Evolutionary conservation across 2,113 vertebrate species (phyloP).

Genomic region (Sebastes schlegelii): DNA sequence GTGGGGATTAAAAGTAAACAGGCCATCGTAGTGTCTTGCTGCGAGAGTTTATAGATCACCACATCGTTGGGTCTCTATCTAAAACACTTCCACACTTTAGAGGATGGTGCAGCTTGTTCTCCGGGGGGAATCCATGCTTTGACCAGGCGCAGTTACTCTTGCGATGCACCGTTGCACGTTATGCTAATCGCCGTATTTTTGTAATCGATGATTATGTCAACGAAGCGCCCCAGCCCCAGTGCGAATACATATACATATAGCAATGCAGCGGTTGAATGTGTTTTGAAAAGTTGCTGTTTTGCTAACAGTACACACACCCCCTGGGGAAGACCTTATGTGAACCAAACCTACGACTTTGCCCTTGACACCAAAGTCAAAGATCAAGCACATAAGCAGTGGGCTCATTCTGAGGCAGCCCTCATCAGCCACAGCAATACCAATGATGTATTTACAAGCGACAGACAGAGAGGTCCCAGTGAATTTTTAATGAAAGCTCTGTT

Average conservation of each 20-base stretch:
- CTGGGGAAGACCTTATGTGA: slow-evolving; percentile 1
- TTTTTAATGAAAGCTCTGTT: slow-evolving; percentile 79
- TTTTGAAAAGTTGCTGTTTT: slow-evolving; percentile 29
- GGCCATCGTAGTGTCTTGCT: too few species aligned
- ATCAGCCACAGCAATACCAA: slow-evolving; percentile 61
- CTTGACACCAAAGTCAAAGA: slow-evolving; percentile 67
- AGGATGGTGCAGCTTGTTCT: too few species aligned
- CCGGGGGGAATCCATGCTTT: too few species aligned
- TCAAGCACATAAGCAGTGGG: slow-evolving; percentile 51
- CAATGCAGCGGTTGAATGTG: background rate
- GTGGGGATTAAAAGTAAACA: too few species aligned
- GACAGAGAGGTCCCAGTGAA: slow-evolving; percentile 74
- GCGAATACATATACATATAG: background rate
- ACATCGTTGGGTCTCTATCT: too few species aligned
- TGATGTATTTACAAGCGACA: slow-evolving; percentile 77
- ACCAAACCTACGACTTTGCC: slow-evolving; percentile 36
- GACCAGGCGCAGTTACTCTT: too few species aligned
- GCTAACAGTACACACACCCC: slow-evolving; percentile 28
- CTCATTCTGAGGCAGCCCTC: slow-evolving; percentile 54
- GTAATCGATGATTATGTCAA: too few species aligned
- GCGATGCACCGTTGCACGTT: too few species aligned
- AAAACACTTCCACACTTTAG: too few species aligned
- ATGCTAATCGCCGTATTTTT: too few species aligned
- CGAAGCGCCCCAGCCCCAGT: too few species aligned
- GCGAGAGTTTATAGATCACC: too few species aligned